These are phyloP conservation scores for Cremastobaeus sp. DNA, from an alignment of 2,888 invertebrate genomes.

Conservation along the genomic window DNA sequence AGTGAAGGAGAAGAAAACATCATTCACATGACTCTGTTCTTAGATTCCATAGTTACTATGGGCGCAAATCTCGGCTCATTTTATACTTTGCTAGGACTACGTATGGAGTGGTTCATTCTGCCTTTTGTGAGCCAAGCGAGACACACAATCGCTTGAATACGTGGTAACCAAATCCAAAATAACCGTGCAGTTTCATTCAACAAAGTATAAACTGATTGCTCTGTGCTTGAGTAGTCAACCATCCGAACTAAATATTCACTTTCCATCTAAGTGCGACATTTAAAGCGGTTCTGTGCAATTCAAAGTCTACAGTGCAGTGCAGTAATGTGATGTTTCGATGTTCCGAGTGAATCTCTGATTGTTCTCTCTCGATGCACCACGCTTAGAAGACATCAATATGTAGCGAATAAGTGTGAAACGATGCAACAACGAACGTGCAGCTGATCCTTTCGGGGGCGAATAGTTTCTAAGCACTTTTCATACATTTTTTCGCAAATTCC, in stretches of 20 bases:
- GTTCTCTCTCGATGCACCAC: no score
- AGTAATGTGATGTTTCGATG: no score
- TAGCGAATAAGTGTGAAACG: no score
- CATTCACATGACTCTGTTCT: neutral
- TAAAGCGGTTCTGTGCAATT: neutral
- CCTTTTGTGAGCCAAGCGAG: constrained; percentile 38
- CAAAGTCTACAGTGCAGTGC: no score
- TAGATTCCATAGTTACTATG: neutral
- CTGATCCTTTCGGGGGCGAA: no score
- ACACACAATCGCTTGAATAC: constrained; percentile 1
- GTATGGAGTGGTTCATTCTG: constrained; percentile 58
- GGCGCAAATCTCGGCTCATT: constrained; percentile 21
- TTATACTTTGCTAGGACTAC: constrained; percentile 47
- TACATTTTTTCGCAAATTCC: no score
- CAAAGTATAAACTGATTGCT: constrained; percentile 49
- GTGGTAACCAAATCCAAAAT: constrained; percentile 29
- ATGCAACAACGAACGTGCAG: no score
- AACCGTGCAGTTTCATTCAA: constrained; percentile 32
- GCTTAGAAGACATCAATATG: no score
- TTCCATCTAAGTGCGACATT: neutral
- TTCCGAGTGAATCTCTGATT: no score
- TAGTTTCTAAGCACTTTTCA: no score
- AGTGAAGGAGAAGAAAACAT: constrained; percentile 15
- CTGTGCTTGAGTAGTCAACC: neutral
- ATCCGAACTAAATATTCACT: neutral